Conservation (phyloP, 2,113 vertebrate species). For the Smithornis capensis region DNA sequence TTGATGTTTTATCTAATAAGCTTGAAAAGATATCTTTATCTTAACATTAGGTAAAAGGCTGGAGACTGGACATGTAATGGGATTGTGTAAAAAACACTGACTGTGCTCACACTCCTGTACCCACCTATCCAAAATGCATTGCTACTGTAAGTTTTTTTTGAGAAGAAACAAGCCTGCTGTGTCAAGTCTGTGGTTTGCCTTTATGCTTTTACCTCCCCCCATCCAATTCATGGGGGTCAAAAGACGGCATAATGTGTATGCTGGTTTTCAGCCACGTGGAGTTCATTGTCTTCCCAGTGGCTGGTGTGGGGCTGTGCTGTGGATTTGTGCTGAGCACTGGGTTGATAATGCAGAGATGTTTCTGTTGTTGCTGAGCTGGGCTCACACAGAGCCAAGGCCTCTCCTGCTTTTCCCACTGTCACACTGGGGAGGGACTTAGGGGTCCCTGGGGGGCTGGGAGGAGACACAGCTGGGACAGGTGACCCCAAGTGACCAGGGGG, state of each 20-base stretch:
- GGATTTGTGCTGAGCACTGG: neutral
- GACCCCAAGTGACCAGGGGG: neutral
- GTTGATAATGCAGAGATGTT: neutral
- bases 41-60: neutral
- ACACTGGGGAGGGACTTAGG: neutral
- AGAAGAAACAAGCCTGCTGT: neutral
- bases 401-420: neutral
- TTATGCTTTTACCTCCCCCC: neutral
- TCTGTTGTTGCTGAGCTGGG: neutral
- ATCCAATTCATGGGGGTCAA: rapidly evolving
- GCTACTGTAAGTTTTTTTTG: neutral
- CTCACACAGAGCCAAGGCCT: neutral
- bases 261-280: neutral
- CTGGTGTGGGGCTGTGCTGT: neutral
- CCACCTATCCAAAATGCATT: neutral
- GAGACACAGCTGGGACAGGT: neutral
- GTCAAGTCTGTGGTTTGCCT: neutral
- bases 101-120: neutral
- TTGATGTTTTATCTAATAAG: neutral
- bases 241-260: neutral
- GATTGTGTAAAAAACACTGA: neutral
- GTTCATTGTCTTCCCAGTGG: neutral
- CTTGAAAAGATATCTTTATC: neutral
- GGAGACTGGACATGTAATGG: neutral
- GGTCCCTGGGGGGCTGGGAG: neutral